These are phyloP conservation scores for Antrozous pallidus DNA, from an alignment of 2,797 vertebrate genomes.

Conservation along the genomic window DNA sequence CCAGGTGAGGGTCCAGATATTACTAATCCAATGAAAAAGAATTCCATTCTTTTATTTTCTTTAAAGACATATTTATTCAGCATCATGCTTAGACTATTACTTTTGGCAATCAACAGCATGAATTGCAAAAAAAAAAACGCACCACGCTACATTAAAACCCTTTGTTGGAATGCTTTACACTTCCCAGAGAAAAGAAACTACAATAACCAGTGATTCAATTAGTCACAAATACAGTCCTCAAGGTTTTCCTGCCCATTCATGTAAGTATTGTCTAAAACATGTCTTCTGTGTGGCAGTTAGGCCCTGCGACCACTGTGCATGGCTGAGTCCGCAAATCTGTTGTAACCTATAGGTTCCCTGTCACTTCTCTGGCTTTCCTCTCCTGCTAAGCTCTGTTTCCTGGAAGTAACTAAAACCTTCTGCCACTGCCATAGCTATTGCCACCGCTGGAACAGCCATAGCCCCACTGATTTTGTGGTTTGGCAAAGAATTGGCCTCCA, in stretches of 20 bases:
- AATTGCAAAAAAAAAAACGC: not conserved
- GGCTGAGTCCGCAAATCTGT: constrained; percentile 90
- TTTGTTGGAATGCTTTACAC: not conserved
- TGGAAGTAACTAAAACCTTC: constrained; percentile 69
- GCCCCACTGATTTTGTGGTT: not conserved
- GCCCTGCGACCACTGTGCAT: constrained; percentile 67
- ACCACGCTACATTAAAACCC: not conserved
- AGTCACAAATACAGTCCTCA: not conserved
- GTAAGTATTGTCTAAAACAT: not conserved
- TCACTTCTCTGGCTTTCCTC: constrained; percentile 88
- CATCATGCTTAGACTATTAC: not conserved
- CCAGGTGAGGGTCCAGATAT: not conserved
- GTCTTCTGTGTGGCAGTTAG: not conserved
- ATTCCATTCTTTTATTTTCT: not conserved
- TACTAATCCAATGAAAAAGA: not conserved
- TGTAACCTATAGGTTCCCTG: constrained; percentile 92
- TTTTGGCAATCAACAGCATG: not conserved
- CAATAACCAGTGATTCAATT: not conserved
- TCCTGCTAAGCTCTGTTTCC: constrained; percentile 93
- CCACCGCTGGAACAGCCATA: not conserved
- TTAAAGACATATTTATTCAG: not conserved
- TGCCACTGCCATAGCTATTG: not conserved
- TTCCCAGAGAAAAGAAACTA: not conserved
- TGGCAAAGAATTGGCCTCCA: not conserved
- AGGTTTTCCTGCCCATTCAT: not conserved